Percentiles rank a stretch among this genome's conserved stretches.
Evolutionary conservation across 53 echinoderm and acorn worm genomes (phyloP).

Genomic region (Echinometra lucunter): DNA sequence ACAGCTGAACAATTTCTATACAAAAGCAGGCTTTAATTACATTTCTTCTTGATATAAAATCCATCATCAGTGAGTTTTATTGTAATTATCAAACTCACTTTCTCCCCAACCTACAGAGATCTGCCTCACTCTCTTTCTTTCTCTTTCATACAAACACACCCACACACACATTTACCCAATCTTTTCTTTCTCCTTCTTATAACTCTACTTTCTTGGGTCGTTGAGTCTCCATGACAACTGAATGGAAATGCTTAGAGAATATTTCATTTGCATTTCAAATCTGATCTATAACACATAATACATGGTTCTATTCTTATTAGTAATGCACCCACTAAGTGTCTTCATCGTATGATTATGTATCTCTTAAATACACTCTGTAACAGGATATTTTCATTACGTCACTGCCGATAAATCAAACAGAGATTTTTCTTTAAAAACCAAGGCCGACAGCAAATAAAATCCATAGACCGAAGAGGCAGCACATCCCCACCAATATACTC

Average conservation of each 20-base stretch:
- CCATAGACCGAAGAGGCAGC: neutral
- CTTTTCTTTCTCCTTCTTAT: neutral
- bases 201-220: neutral
- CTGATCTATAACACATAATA: neutral
- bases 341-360: neutral
- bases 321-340: neutral
- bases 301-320: neutral
- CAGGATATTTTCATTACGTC: neutral
- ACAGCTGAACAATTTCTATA: neutral
- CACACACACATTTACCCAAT: no score
- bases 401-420: constrained; percentile 4
- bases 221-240: neutral
- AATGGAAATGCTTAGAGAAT: neutral
- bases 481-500: constrained; percentile 17
- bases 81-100: no score
- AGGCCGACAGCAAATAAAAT: neutral
- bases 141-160: neutral
- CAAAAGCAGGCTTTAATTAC: neutral
- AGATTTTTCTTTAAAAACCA: neutral
- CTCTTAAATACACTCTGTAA: neutral
- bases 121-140: neutral
- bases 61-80: neutral
- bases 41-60: neutral
- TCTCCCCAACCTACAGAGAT: neutral
- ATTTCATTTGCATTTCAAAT: neutral